Percentiles rank a stretch among this genome's conserved stretches.
Conservation (phyloP, 1,140 invertebrate genomes). For the Tyrophagus putrescentiae region DNA sequence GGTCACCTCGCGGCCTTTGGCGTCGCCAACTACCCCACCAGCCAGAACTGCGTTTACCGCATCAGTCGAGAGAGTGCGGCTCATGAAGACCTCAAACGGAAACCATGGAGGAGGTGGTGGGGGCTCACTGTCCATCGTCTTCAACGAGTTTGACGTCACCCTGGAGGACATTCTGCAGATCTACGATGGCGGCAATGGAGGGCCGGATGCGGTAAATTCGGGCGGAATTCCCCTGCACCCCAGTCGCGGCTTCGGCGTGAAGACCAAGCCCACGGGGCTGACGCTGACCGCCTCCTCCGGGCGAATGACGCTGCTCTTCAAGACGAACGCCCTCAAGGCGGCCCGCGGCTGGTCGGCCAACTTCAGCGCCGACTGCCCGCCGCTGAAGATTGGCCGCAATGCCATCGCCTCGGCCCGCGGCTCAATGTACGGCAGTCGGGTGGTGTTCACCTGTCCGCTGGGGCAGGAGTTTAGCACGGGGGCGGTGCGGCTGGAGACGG, state of each 20-base stretch:
- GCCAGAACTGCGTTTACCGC: conserved; percentile 75
- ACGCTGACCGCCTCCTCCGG: conserved; percentile 81
- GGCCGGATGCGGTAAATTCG: no score
- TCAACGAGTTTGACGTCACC: conserved; percentile 68
- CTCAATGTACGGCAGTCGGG: conserved; percentile 73
- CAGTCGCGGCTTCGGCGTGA: conserved; percentile 67
- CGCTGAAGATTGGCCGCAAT: conserved; percentile 61
- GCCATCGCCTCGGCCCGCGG: conserved; percentile 76
- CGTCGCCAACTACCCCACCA: conserved; percentile 67
- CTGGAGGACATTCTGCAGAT: conserved; percentile 72
- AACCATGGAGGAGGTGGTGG: conserved; percentile 35
- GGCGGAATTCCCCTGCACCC: conserved; percentile 71
- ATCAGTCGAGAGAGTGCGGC: conserved; percentile 66
- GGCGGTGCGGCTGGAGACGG: conserved; percentile 59
- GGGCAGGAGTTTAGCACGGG: conserved; percentile 83
- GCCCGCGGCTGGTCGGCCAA: conserved; percentile 69
- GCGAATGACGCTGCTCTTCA: conserved; percentile 73
- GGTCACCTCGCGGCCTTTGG: conserved; percentile 67
- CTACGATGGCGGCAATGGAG: conserved; percentile 45
- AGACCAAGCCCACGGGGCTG: conserved; percentile 53
- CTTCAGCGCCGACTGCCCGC: conserved; percentile 83
- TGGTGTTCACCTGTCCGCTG: conserved; percentile 75
- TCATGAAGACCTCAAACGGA: no score
- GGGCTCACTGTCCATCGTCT: conserved; percentile 68
- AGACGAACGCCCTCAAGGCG: conserved; percentile 69